Evolutionary conservation across 1,140 invertebrate species (phyloP), one percentile per base, ranked within the genome.

Genomic region (Drosophila littoralis): DNA sequence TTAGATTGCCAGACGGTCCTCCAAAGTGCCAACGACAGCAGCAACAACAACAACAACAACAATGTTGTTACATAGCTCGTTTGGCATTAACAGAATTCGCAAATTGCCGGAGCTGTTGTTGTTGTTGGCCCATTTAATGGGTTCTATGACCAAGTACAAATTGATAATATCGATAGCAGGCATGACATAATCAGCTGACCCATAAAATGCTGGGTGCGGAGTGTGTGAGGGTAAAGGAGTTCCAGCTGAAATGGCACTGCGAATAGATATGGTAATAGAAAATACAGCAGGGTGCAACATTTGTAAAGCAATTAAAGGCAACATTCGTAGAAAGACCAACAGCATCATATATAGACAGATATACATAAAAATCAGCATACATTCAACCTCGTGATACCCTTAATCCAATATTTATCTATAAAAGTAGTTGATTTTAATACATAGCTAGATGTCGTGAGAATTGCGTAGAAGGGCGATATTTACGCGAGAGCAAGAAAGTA

Each of bases 41-140:
- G 28, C 51, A 33, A 83, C 67, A 73, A 66, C 17, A 22, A 22
- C 22, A 22, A 22, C 22, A 38, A 35, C 51, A 33, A 83, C 67
- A 73, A 66, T 83, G 81, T 83, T 74, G 71, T 58, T 48, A 52
- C 42, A 59, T 12, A 35, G 57, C 55, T 33, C 40, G 36, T 38
- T 17, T 58, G 38, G 38, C 52, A 63, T 57, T 63, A 51, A 48
- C 57, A 51, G 17, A 69, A 65, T 35, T 64, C 43, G 65, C 42
- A 50, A 73, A 52, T 67, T 60, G 46, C 58, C n/a, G 7, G 22
- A 42, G 13, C 12, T 50, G 48, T 50, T 48, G 22, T 28, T 32
- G 12, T 28, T 36, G 33, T 52, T 57, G 36, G 54, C 54, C 54
- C 54, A 57, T 57, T 57, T 57, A 42, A 57, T 57, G 38, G 38